phyloP scores from a whole-genome alignment of 2,888 invertebrate genomes.

The Metopia argyrocephala region DNA sequence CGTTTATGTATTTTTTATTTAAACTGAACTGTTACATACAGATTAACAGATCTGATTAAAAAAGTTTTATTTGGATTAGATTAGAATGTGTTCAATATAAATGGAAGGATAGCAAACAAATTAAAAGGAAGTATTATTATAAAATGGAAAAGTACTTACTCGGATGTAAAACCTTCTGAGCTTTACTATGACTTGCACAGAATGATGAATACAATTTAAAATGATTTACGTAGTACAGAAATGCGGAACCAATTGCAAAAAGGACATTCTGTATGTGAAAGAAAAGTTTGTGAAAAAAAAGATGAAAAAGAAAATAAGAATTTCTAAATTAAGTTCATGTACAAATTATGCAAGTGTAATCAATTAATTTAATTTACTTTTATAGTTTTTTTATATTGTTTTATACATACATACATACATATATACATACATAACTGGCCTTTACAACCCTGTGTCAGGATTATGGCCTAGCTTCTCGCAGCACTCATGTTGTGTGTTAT shows the following conservation, averaged over 20 bases:
- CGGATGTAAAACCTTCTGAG: slow-evolving; percentile 98
- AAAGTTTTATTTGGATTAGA: slow-evolving; percentile 30
- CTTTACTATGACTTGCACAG: slow-evolving; percentile 99
- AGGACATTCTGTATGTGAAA: slow-evolving; percentile 89
- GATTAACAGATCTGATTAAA: slow-evolving; percentile 43
- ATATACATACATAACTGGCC: no score
- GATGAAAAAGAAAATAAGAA: not conserved
- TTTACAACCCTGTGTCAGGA: no score
- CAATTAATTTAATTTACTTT: no score
- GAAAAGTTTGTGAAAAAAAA: slow-evolving; percentile 1
- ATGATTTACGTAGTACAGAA: slow-evolving; percentile 98
- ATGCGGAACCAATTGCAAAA: slow-evolving; percentile 97
- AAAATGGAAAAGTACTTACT: slow-evolving; percentile 84
- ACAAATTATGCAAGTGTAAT: no score
- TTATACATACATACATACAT: no score
- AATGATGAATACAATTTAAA: slow-evolving; percentile 99
- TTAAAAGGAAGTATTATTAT: not conserved
- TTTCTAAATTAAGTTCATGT: no score
- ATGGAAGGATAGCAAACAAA: not conserved
- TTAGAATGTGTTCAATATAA: slow-evolving; percentile 5
- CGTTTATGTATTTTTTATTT: not conserved
- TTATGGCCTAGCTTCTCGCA: no score
- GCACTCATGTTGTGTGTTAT: no score
- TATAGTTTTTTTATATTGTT: no score
- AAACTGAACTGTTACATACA: not conserved